Evolutionary conservation across 2,888 invertebrate genomes (phyloP).

Genomic region (Calameuta filiformis): DNA sequence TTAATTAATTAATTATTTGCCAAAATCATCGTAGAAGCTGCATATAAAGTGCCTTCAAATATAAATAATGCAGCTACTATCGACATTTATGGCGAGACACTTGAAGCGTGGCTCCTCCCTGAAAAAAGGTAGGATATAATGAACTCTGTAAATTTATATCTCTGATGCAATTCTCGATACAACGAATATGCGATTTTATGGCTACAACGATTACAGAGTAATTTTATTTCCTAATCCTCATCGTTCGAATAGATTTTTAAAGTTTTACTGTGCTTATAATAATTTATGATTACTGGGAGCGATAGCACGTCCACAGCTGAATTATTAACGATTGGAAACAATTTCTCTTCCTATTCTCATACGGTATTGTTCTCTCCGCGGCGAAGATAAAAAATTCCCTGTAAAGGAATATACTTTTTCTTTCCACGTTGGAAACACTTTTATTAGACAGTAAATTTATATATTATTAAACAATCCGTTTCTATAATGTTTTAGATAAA

Average conservation of each 20-base stretch:
- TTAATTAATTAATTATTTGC: neutral
- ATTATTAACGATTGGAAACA: slow-evolving; percentile 16
- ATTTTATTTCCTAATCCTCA: neutral
- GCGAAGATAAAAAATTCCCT: neutral
- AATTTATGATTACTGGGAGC: neutral
- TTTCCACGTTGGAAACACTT: neutral
- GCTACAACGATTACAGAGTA: neutral
- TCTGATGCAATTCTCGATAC: neutral
- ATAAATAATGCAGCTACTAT: slow-evolving; percentile 54
- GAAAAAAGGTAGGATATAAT: slow-evolving; percentile 49
- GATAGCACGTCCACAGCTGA: neutral
- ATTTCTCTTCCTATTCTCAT: slow-evolving; percentile 11
- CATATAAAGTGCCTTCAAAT: slow-evolving; percentile 22
- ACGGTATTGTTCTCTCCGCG: slow-evolving; percentile 1
- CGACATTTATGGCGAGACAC: slow-evolving; percentile 55
- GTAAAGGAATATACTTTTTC: neutral
- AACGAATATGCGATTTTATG: neutral
- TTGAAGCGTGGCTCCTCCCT: slow-evolving; percentile 54
- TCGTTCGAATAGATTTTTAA: neutral
- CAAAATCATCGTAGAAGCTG: neutral
- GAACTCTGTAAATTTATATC: neutral
- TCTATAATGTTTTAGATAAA: slow-evolving; percentile 1
- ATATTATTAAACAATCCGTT: neutral
- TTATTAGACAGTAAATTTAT: neutral
- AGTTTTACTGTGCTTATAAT: neutral